Conservation (phyloP, 2,888 invertebrate genomes). For the Lithosia quadra region DNA sequence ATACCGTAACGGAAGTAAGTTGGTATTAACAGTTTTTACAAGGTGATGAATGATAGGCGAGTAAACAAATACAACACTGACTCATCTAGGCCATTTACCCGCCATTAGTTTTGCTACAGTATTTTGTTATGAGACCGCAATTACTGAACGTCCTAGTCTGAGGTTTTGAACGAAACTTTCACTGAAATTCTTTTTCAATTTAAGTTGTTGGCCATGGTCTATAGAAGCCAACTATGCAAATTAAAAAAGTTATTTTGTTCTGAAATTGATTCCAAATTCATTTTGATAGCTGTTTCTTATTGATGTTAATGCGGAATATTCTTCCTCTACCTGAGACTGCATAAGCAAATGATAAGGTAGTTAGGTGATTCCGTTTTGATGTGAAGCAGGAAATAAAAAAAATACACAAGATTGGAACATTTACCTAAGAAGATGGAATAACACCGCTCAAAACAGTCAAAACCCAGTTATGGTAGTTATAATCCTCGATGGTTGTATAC, state of each 20-base stretch:
- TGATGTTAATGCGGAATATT: too few species aligned
- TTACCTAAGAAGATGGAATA: neutral
- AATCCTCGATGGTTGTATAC: neutral
- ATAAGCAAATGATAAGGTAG: neutral
- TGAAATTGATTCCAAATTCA: conserved; percentile 5
- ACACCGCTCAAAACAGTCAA: neutral
- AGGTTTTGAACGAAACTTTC: conserved; percentile 36
- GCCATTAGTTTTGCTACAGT: conserved; percentile 12
- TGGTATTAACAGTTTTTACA: conserved; percentile 38
- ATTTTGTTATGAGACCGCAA: conserved; percentile 31
- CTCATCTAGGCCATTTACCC: conserved; percentile 45
- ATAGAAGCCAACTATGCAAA: neutral
- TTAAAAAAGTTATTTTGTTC: conserved; percentile 12
- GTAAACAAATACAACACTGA: conserved; percentile 47
- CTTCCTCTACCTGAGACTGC: neutral
- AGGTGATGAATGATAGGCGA: conserved; percentile 41
- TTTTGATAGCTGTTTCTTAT: too few species aligned
- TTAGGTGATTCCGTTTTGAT: neutral
- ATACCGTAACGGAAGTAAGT: conserved; percentile 58
- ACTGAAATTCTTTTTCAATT: conserved; percentile 36
- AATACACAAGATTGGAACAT: neutral
- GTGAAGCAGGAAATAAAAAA: neutral
- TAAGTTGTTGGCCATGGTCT: neutral
- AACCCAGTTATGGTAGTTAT: too few species aligned
- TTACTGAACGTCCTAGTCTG: conserved; percentile 7